Evolutionary conservation across 2,797 vertebrate species (phyloP), one percentile per base, ranked within the genome.

Genomic region (Clarias platycephalus): DNA sequence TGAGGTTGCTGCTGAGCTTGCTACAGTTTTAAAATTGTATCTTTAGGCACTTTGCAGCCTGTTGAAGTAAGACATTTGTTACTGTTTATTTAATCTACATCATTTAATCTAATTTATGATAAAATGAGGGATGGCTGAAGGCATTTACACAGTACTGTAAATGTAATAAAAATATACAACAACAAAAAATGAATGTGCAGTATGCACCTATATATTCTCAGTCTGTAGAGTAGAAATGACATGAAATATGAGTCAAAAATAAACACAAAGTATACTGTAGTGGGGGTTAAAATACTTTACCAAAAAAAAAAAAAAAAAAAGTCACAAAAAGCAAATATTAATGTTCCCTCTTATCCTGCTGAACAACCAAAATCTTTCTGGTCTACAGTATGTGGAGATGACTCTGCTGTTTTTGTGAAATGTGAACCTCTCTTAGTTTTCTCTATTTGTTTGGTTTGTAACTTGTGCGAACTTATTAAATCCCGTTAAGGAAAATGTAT

Each of bases 361-460:
- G 76, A 40, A 78, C 31, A 62, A 34, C 76, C 76, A n/a, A 7
- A 78, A n/a, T 62, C 31, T 62, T 24, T 62, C 31, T 1, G 3
- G 57, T 37, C 31, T 22, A n/a, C n/a, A n/a, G n/a, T n/a, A 0
- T 77, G 28, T 60, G 75, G 57, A 77, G 55, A 77, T 77, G 55
- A 77, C 31, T 34, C 20, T n/a, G 75, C 74, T 37, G 28, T 60
- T 77, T 77, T 77, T n/a, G 28, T 13, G 57, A 60, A 60, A 60
- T 60, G 20, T 24, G 5, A 60, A 60, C 20, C 22, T 60, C 57
- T 77, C 28, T 24, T 60, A 15, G 60, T 77, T 77, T 31, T 57
- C 16, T 57, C 16, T 57, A 2, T 58, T 77, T 77, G 75, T 34
- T 60, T 60, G 16, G 75, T 77, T 22, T 60, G 18, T 24, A 24